phyloP scores from a whole-genome alignment of 2,888 invertebrate genomes.

The Trisateles emortualis region DNA sequence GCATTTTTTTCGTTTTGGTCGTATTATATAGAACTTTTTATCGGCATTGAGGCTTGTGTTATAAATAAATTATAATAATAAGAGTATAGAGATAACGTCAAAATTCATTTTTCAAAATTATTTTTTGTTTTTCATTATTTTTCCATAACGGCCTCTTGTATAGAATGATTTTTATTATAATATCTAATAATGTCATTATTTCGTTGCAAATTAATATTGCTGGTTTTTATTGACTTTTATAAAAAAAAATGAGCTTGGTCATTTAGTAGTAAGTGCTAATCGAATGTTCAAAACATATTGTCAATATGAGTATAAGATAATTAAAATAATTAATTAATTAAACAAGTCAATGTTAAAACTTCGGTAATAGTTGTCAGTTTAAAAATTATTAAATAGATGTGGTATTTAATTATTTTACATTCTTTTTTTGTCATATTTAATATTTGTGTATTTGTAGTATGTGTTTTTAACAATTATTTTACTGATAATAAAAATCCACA shows the following conservation, averaged over 20 bases:
- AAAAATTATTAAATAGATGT: slow-evolving; percentile 46
- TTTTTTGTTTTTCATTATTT: slow-evolving; percentile 3
- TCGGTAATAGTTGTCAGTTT: slow-evolving; percentile 54
- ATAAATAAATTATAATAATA: slow-evolving; percentile 1
- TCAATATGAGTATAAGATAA: slow-evolving; percentile 73
- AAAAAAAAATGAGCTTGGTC: slow-evolving; percentile 80
- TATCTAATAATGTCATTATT: slow-evolving; percentile 5
- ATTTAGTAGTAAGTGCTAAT: slow-evolving; percentile 73
- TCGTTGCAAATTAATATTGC: slow-evolving; percentile 33
- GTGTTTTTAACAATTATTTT: neutral
- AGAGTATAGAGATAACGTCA: neutral
- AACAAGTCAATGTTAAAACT: slow-evolving; percentile 69
- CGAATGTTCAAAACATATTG: slow-evolving; percentile 81
- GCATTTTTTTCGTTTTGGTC: slow-evolving; percentile 29
- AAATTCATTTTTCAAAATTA: neutral
- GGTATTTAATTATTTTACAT: slow-evolving; percentile 18
- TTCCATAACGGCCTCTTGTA: slow-evolving; percentile 25
- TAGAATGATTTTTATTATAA: slow-evolving; percentile 9
- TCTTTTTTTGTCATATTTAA: neutral
- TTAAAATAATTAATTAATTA: slow-evolving; percentile 61
- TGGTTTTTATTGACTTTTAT: slow-evolving; percentile 32
- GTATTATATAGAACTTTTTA: slow-evolving; percentile 13
- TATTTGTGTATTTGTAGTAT: slow-evolving; percentile 13
- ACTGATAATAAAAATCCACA: slow-evolving; percentile 11
- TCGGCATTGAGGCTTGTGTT: slow-evolving; percentile 32